Evolutionary conservation across 2,113 vertebrate species (phyloP), one percentile per base, ranked within the genome.

Genomic region (Lasiurus cinereus): DNA sequence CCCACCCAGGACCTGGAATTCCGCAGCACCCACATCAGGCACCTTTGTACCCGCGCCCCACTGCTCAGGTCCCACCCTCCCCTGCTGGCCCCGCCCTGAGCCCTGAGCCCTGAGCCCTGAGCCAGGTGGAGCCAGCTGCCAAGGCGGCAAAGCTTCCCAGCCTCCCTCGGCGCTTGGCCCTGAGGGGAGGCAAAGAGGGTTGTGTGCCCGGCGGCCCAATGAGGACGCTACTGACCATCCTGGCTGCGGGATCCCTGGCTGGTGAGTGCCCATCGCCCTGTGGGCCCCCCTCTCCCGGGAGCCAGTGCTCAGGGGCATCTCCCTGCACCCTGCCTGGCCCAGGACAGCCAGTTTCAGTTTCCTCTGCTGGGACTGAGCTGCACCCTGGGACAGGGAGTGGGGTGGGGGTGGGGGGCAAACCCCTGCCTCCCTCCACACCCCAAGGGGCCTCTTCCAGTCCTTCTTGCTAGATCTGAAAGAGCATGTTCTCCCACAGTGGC

Each of bases 191-290:
- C 73, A 50, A 67, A 46, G 78, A 86, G 90, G 84, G 64, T 80
- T 77, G 70, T 13, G 16, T 33, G 88, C 78, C 1, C 2, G 14
- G 62, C 1, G 21, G 62, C 0, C 48, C 91, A 36, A 98, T 98
- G 98, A 98, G 96, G 98, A 94, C 14, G 0, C 2, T 98, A 8
- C 97, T 98, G 94, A 11, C 93, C 88, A 24, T 97, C 93, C 95
- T 97, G 94, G 90, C 91, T 3, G 90, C 67, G 2, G 97, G 97
- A 93, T 96, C 97, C 43, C 97, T 97, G 94, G 43, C 96, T 0
- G 98, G 98, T 98, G 88, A 98, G 98, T 98, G 19, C 62, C 27
- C 31, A 9, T 29, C 9, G 1, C 79, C 54, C 43, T 5, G 15
- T 2, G 43, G 56, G 31, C 72, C 27, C 29, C 43, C 31, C 67